Base-by-base conservation (phyloP, 2,797 vertebrate genomes). In the Megalops cyprinoides region DNA sequence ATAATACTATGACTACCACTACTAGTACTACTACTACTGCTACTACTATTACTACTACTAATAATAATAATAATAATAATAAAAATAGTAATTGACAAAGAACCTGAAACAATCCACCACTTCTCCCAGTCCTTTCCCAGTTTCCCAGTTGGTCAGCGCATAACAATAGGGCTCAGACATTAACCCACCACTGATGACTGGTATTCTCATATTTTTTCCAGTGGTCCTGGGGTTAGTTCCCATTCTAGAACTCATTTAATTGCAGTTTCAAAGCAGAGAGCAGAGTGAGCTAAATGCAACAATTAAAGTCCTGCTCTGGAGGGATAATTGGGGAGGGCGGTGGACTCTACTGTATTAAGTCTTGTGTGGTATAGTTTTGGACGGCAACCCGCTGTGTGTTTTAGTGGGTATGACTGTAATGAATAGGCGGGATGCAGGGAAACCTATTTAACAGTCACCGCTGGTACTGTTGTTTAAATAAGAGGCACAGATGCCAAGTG, bases 231-330 rank as follows among this genome's bases (percentile, higher is more conserved):
- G 81, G 82, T 84, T 86, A 74, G 85, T 82, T 81, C 79, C 67
- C 82, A 49, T n/a, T 0, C 82, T 84, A 79, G 67, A 79, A 87
- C 74, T 85, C 85, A 8, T 62, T 62, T 62, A 65, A 34, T 31
- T 34, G 28, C 28, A 9, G 9, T 34, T 9, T 15, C 28, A 60
- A 60, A 8, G 42, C 9, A 60, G 78, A 84, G 74, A 83, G 71
- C 86, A 84, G 85, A 82, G 46, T 28, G 80, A 89, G 90, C 85
- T 89, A 90, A 82, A 90, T 87, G 85, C 84, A 79, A 69, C 42
- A 79, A 86, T 89, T 87, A 85, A 53, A 79, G 82, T 86, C 73
- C 78, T 51, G 62, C 84, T 83, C 69, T 83, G 81, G 86, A 81
- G 37, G 60, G 34, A 31, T 79, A 39, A 48, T 23, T 9, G 25